phyloP scores from a whole-genome alignment of 2,113 vertebrate genomes.

The Pangasianodon gigas region DNA sequence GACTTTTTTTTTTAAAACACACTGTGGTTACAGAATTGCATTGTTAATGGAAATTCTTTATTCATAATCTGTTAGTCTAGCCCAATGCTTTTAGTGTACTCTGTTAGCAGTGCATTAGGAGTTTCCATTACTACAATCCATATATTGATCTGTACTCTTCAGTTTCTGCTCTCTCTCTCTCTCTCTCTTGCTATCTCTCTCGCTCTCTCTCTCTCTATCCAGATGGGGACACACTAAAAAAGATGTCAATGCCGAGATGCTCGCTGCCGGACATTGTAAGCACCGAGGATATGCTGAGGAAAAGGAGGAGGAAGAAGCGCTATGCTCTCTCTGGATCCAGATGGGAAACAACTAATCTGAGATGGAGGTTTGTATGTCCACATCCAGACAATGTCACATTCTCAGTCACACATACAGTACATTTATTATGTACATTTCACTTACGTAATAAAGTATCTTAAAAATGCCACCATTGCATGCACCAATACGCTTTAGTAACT shows the following conservation, averaged over 20 bases:
- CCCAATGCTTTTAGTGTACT: background rate
- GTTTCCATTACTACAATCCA: conserved; percentile 17
- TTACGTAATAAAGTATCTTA: background rate
- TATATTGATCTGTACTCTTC: conserved; percentile 36
- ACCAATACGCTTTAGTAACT: background rate
- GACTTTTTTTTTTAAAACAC: background rate
- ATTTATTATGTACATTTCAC: background rate
- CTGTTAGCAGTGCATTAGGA: conserved; percentile 29
- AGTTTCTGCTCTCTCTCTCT: conserved; percentile 16
- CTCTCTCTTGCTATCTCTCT: conserved; percentile 32
- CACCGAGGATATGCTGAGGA: conserved; percentile 72
- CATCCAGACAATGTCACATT: background rate
- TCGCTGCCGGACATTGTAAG: conserved; percentile 85
- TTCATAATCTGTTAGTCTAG: conserved; percentile 2
- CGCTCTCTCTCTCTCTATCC: conserved; percentile 25
- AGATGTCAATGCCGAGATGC: conserved; percentile 83
- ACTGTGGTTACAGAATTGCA: background rate
- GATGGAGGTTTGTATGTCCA: conserved; percentile 75
- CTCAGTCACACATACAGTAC: background rate
- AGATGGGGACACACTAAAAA: conserved; percentile 75
- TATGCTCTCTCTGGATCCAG: conserved; percentile 76
- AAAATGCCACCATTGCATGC: background rate
- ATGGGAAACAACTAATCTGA: conserved; percentile 79
- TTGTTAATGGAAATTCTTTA: background rate
- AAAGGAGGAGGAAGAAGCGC: conserved; percentile 70